Evolutionary conservation across 1,140 invertebrate genomes (phyloP).

Genomic region (Heliconius congener): DNA sequence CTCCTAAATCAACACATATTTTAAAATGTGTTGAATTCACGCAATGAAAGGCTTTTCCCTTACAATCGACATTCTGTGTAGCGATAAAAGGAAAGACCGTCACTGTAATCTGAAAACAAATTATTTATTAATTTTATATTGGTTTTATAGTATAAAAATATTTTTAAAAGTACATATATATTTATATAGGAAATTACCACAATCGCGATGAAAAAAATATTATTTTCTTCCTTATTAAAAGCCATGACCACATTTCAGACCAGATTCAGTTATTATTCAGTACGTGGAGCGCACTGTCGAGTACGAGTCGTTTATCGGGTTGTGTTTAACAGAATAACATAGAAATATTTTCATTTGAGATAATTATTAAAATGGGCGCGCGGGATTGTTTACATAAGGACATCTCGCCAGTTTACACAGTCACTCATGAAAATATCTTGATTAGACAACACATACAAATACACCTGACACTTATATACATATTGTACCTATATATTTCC

Average conservation of each 20-base stretch:
- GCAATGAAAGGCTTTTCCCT: slow-evolving; percentile 74
- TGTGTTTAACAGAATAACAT: slow-evolving; percentile 52
- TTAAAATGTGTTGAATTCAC: slow-evolving; percentile 75
- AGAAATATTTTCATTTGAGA: slow-evolving; percentile 40
- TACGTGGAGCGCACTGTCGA: slow-evolving; percentile 7
- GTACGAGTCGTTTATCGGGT: slow-evolving; percentile 49
- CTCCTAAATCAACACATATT: slow-evolving; percentile 76
- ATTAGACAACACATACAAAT: slow-evolving; percentile 65
- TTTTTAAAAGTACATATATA: neutral
- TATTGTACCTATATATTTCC: slow-evolving; percentile 50
- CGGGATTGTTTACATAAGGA: slow-evolving; percentile 56
- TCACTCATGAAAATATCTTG: slow-evolving; percentile 41
- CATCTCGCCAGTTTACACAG: slow-evolving; percentile 54
- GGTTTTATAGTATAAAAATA: neutral
- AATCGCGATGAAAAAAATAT: slow-evolving; percentile 48
- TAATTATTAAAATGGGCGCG: slow-evolving; percentile 52
- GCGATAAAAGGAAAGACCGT: slow-evolving; percentile 32
- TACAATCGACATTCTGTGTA: slow-evolving; percentile 62
- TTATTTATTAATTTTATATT: neutral
- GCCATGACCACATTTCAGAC: slow-evolving; percentile 57
- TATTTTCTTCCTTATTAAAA: slow-evolving; percentile 46
- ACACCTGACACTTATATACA: slow-evolving; percentile 55
- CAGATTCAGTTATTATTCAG: neutral
- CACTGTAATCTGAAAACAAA: slow-evolving; percentile 50
- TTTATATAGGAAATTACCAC: slow-evolving; percentile 50